phyloP scores from a whole-genome alignment of 2,113 vertebrate genomes.

The Oxyura jamaicensis region DNA sequence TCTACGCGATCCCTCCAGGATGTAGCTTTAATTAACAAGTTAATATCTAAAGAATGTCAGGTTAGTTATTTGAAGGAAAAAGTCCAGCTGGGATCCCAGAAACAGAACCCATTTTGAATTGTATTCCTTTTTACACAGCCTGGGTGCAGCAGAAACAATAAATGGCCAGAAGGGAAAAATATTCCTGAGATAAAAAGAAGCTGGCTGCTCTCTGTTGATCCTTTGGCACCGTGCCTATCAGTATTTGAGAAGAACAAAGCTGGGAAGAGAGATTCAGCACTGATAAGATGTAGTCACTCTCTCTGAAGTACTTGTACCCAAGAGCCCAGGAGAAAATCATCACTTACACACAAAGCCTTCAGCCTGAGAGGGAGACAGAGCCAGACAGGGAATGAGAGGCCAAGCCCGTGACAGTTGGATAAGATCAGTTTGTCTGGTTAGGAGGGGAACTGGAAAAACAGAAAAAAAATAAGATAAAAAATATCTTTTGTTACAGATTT shows the following conservation, averaged over 20 bases:
- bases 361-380: background rate
- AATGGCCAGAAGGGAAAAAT: slow-evolving; percentile 9
- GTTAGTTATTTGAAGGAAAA: slow-evolving; percentile 8
- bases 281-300: background rate
- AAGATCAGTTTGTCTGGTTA: background rate
- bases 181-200: slow-evolving; percentile 3
- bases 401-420: background rate
- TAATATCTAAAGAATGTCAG: slow-evolving; percentile 32
- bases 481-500: background rate
- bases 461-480: background rate
- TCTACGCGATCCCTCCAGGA: background rate
- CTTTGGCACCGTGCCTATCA: background rate
- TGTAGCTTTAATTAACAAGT: slow-evolving; percentile 38
- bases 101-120: background rate
- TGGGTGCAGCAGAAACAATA: background rate
- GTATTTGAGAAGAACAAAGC: background rate
- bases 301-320: background rate
- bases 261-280: background rate
- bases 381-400: background rate
- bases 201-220: slow-evolving; percentile 3
- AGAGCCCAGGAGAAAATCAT: background rate
- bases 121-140: background rate
- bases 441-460: background rate
- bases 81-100: background rate
- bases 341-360: background rate